Percentiles rank a stretch among this genome's conserved stretches.
These are phyloP conservation scores for Heterotilapia buettikoferi DNA, from an alignment of 2,113 vertebrate genomes.

Conservation along the genomic window DNA sequence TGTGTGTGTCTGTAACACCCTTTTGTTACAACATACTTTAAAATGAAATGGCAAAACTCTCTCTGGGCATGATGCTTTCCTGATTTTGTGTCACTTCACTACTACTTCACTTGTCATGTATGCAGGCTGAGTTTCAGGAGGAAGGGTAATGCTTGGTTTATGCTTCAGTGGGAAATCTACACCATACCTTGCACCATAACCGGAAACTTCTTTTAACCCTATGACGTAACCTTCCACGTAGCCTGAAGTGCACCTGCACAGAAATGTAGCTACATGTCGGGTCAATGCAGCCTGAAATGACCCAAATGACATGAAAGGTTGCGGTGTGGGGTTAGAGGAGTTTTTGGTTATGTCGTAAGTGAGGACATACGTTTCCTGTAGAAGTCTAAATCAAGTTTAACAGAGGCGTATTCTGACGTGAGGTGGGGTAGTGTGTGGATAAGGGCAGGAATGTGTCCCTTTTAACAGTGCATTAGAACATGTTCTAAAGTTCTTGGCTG, in stretches of 20 bases:
- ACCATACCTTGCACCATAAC: background rate
- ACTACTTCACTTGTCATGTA: background rate
- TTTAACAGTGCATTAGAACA: background rate
- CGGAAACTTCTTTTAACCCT: background rate
- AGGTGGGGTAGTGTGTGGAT: background rate
- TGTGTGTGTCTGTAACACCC: background rate
- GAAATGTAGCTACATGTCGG: background rate
- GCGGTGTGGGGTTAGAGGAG: background rate
- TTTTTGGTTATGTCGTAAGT: background rate
- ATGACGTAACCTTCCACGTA: background rate
- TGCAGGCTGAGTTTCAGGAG: background rate
- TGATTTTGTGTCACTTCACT: background rate
- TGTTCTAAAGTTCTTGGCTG: background rate
- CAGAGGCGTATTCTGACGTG: background rate
- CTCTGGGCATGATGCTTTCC: background rate
- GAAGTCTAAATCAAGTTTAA: background rate
- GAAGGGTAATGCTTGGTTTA: background rate
- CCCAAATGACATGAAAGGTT: background rate
- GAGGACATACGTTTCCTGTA: background rate
- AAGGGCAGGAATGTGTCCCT: background rate
- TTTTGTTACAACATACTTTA: background rate
- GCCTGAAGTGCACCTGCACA: background rate
- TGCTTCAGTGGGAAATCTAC: background rate
- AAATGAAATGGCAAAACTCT: background rate
- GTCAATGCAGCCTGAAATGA: background rate